A percentile compares a stretch with the other conserved stretches of the same genome.
phyloP scores from a whole-genome alignment of 2,113 vertebrate genomes.

The Oryzias woworae region DNA sequence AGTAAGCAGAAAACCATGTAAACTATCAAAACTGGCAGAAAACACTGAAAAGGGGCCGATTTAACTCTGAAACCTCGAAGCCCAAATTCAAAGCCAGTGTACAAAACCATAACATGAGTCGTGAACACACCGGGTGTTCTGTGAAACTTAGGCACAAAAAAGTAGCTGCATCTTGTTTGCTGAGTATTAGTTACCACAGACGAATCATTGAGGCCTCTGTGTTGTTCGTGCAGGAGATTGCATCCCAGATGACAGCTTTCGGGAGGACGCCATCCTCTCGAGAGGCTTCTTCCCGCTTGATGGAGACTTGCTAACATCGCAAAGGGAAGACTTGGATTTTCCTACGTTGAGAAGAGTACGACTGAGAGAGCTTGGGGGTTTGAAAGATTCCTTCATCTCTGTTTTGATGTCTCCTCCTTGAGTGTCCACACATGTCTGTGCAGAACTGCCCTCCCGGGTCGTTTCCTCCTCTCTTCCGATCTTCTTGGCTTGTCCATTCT shows the following conservation, averaged over 20 bases:
- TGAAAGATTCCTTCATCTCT: constrained; percentile 77
- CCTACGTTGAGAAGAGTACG: constrained; percentile 85
- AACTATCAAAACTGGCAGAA: constrained; percentile 2
- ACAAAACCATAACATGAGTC: constrained; percentile 35
- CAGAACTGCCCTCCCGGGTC: constrained; percentile 50
- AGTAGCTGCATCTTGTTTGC: constrained; percentile 85
- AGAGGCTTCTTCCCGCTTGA: constrained; percentile 81
- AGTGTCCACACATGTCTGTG: constrained; percentile 60
- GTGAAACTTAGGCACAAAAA: constrained; percentile 85
- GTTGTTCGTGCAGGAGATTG: constrained; percentile 88
- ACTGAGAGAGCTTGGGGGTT: constrained; percentile 80
- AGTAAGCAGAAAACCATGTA: too few species aligned
- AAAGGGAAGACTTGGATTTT: constrained; percentile 90
- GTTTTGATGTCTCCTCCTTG: constrained; percentile 55
- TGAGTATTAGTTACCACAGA: constrained; percentile 66
- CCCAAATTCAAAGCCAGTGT: background rate
- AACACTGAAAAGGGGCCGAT: background rate
- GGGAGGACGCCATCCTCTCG: constrained; percentile 81
- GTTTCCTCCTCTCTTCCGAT: constrained; percentile 53
- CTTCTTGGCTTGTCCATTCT: constrained; percentile 74
- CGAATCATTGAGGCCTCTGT: constrained; percentile 88
- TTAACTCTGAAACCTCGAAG: constrained; percentile 24
- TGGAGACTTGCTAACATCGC: constrained; percentile 79
- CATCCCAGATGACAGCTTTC: constrained; percentile 88
- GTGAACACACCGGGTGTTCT: constrained; percentile 41